Conservation (phyloP, 2,888 invertebrate species). For the Nudaria mundana region DNA sequence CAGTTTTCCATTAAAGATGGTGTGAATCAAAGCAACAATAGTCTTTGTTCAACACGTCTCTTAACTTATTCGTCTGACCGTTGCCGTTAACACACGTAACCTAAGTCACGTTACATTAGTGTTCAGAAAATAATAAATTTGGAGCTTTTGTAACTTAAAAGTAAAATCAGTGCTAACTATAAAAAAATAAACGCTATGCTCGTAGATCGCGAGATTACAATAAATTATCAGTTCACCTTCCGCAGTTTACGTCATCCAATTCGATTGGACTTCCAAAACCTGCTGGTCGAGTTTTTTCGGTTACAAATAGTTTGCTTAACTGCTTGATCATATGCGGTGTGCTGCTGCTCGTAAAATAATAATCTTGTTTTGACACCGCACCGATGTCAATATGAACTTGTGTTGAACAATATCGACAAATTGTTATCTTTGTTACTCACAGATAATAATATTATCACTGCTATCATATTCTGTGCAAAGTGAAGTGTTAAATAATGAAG, state of each 20-base stretch:
- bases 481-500: constrained; percentile 43
- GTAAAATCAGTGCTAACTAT: constrained; percentile 9
- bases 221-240: constrained; percentile 43
- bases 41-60: constrained; percentile 68
- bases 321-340: constrained; percentile 52
- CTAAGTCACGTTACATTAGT: no score
- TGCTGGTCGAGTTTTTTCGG: constrained; percentile 66
- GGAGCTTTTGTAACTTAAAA: no score
- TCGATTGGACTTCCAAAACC: constrained; percentile 62
- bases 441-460: constrained; percentile 53
- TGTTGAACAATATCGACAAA: constrained; percentile 43
- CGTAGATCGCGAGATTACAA: constrained; percentile 40
- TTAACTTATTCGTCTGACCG: constrained; percentile 61
- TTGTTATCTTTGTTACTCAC: constrained; percentile 50
- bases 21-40: constrained; percentile 72
- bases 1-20: constrained; percentile 35
- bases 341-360: constrained; percentile 38
- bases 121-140: no score
- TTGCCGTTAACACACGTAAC: constrained; percentile 48
- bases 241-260: constrained; percentile 62
- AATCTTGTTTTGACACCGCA: constrained; percentile 26
- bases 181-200: constrained; percentile 26
- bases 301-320: constrained; percentile 66
- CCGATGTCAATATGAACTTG: constrained; percentile 9
- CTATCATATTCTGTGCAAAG: constrained; percentile 49